Evolutionary conservation across 2,113 vertebrate species (phyloP).

Genomic region (Ailuropoda melanoleuca): DNA sequence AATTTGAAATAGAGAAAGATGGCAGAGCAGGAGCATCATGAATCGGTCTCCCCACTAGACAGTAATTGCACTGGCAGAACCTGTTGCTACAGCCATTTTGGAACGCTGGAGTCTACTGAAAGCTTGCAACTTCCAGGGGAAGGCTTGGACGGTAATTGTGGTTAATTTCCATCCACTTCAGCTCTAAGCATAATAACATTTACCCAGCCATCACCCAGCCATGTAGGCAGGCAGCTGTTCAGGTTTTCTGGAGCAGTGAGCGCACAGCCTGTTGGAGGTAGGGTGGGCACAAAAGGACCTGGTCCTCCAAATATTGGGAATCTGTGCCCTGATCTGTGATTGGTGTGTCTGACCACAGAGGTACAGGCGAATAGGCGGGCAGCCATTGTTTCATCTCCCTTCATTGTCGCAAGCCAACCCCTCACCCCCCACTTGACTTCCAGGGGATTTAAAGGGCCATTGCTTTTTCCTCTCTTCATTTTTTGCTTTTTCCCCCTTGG

Average conservation of each 20-base stretch:
- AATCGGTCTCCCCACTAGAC: not conserved
- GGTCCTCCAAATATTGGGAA: not conserved
- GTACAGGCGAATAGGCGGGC: not conserved
- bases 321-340: not conserved
- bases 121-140: not conserved
- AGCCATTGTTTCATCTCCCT: not conserved
- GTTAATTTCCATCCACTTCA: not conserved
- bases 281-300: not conserved
- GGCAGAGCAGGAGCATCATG: too few species aligned
- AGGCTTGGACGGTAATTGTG: not conserved
- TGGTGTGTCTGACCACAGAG: not conserved
- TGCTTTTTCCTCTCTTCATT: not conserved
- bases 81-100: not conserved
- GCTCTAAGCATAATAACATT: not conserved
- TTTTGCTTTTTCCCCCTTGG: not conserved
- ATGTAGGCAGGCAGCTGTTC: not conserved
- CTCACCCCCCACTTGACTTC: not conserved
- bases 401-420: not conserved
- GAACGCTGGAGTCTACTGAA: not conserved
- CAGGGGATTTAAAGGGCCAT: not conserved
- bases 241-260: not conserved
- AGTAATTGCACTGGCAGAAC: not conserved
- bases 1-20: not conserved
- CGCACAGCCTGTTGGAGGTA: not conserved
- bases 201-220: not conserved